phyloP scores from a whole-genome alignment of 2,113 vertebrate genomes.

The Ictalurus punctatus region DNA sequence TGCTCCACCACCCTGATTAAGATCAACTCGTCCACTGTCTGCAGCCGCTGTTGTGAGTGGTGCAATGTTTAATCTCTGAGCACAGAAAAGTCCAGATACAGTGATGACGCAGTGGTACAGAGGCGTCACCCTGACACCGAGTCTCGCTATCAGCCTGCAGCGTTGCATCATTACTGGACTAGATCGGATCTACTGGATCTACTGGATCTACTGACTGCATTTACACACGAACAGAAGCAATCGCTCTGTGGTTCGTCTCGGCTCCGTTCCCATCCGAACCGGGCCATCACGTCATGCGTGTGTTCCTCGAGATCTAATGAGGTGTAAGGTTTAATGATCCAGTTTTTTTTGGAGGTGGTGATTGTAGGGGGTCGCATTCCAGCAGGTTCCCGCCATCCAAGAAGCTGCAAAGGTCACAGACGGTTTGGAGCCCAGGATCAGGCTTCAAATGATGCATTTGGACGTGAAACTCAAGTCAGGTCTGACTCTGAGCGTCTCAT shows the following conservation, averaged over 20 bases:
- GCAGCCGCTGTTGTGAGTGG: not conserved
- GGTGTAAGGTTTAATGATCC: too few species aligned
- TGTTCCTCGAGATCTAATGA: too few species aligned
- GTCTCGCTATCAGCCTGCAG: not conserved
- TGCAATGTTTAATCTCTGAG: not conserved
- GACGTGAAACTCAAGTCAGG: not conserved
- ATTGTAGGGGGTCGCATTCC: not conserved
- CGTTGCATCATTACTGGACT: not conserved
- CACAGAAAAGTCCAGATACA: not conserved
- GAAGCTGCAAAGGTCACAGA: conserved; percentile 2
- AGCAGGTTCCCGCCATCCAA: not conserved
- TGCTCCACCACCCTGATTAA: not conserved
- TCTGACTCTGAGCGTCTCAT: not conserved
- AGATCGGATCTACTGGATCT: not conserved
- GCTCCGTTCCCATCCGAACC: not conserved
- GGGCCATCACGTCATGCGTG: not conserved
- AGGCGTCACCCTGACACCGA: not conserved
- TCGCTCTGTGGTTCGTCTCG: not conserved
- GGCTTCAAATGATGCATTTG: not conserved
- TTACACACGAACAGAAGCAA: not conserved
- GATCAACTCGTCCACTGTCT: not conserved
- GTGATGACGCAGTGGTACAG: not conserved
- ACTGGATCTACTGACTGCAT: not conserved
- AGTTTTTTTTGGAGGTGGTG: too few species aligned
- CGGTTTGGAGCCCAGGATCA: not conserved